Conservation (phyloP, 2,888 invertebrate genomes). For the Malacosoma neustria region DNA sequence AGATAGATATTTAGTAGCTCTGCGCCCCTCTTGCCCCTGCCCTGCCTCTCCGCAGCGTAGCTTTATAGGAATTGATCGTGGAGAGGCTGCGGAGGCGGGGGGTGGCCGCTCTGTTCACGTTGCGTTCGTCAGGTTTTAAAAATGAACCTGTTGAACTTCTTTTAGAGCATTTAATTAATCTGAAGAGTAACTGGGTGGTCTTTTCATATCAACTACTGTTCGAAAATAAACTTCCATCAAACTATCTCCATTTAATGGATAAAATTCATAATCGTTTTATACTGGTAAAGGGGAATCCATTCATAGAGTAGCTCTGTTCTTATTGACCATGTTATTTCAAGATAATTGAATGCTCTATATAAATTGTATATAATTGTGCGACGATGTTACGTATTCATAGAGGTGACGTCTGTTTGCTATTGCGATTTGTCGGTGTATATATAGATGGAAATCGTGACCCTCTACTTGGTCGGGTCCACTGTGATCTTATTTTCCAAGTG, state of each 20-base stretch:
- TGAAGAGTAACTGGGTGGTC: too few relatives aligned
- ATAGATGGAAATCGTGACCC: constrained; percentile 47
- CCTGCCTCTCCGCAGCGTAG: constrained; percentile 11
- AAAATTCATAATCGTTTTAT: too few relatives aligned
- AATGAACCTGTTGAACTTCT: constrained; percentile 52
- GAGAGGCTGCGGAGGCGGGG: constrained; percentile 4
- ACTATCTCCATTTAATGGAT: too few relatives aligned
- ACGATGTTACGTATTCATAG: constrained; percentile 54
- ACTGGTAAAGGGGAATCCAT: too few relatives aligned
- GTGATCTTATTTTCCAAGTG: constrained; percentile 47
- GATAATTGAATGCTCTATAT: too few relatives aligned
- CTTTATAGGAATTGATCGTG: constrained; percentile 50
- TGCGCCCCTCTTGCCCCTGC: constrained; percentile 36
- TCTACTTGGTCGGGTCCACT: constrained; percentile 16
- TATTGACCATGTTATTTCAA: too few relatives aligned
- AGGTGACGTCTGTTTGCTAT: constrained; percentile 58
- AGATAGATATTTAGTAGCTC: constrained; percentile 68
- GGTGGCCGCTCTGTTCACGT: constrained; percentile 42
- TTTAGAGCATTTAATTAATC: too few relatives aligned
- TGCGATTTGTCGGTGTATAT: constrained; percentile 63
- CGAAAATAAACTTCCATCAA: too few relatives aligned
- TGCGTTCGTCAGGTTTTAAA: constrained; percentile 39
- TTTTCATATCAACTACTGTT: too few relatives aligned
- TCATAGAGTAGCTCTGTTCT: too few relatives aligned
- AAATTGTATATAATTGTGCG: too few relatives aligned